Conservation (phyloP, 2,888 invertebrate species). For the Shargacucullia verbasci region DNA sequence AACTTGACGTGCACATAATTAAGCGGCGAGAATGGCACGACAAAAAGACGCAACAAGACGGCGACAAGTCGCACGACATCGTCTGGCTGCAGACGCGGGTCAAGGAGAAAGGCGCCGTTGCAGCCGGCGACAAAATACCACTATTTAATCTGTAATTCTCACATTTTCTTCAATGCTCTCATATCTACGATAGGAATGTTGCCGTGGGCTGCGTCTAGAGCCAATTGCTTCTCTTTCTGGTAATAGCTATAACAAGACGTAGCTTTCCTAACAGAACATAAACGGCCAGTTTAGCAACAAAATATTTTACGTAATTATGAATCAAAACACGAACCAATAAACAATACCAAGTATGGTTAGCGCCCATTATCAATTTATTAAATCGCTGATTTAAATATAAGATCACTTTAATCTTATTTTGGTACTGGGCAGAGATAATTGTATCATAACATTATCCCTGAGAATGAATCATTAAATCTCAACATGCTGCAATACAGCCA, state of each 20-base stretch:
- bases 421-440: constrained; percentile 27
- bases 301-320: constrained; percentile 15
- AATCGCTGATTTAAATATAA: constrained; percentile 3
- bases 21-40: constrained; percentile 46
- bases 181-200: constrained; percentile 2
- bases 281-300: no score
- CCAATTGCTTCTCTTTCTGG: constrained; percentile 7
- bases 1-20: constrained; percentile 49
- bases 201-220: neutral
- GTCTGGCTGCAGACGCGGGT: constrained; percentile 64
- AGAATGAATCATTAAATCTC: constrained; percentile 58
- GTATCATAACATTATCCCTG: constrained; percentile 34
- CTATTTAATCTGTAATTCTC: constrained; percentile 37
- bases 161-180: constrained; percentile 25
- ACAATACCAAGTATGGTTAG: constrained; percentile 3
- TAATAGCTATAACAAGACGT: constrained; percentile 14
- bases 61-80: constrained; percentile 47
- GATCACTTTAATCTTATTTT: constrained; percentile 21
- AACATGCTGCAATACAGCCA: constrained; percentile 25
- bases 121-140: constrained; percentile 50
- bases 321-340: constrained; percentile 23
- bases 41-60: constrained; percentile 54
- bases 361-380: neutral
- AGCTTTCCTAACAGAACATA: constrained; percentile 11
- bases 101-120: constrained; percentile 71